These are phyloP conservation scores for Tetragonisca angustula DNA, from an alignment of 2,888 invertebrate species.

Conservation along the genomic window DNA sequence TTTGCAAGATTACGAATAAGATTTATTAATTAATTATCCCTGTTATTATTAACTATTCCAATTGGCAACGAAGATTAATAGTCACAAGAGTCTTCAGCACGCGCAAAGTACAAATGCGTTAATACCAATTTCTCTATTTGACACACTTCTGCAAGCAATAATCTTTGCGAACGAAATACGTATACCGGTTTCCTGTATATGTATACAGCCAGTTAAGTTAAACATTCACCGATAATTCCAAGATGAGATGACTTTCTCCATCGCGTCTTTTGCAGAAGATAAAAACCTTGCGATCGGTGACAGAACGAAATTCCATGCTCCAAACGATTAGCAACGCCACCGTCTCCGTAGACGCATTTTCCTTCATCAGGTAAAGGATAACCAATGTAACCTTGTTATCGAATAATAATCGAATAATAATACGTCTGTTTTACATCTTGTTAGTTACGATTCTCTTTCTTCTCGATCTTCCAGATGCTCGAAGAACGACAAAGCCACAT, in stretches of 20 bases:
- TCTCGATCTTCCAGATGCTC: constrained; percentile 89
- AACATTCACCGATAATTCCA: constrained; percentile 58
- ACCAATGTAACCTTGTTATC: too few relatives aligned
- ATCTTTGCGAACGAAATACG: constrained; percentile 19
- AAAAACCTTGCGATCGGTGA: constrained; percentile 90
- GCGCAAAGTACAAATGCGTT: too few relatives aligned
- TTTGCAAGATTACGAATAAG: not conserved
- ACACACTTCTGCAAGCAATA: constrained; percentile 16
- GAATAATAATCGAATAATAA: not conserved
- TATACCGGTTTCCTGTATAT: constrained; percentile 32
- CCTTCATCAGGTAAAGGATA: constrained; percentile 90
- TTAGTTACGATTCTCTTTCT: constrained; percentile 93
- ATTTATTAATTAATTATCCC: too few relatives aligned
- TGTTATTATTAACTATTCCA: too few relatives aligned
- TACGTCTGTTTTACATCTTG: constrained; percentile 86
- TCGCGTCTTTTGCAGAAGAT: constrained; percentile 88
- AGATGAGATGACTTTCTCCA: constrained; percentile 73
- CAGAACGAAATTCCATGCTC: constrained; percentile 91
- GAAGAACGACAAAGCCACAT: constrained; percentile 86
- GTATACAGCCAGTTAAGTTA: not conserved
- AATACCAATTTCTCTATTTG: not conserved
- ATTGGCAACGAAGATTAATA: not conserved
- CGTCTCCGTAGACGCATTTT: constrained; percentile 94
- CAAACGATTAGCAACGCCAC: constrained; percentile 94
- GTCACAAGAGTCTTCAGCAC: not conserved